Conservation (phyloP, 2,113 vertebrate species). For the Ammospiza nelsoni region DNA sequence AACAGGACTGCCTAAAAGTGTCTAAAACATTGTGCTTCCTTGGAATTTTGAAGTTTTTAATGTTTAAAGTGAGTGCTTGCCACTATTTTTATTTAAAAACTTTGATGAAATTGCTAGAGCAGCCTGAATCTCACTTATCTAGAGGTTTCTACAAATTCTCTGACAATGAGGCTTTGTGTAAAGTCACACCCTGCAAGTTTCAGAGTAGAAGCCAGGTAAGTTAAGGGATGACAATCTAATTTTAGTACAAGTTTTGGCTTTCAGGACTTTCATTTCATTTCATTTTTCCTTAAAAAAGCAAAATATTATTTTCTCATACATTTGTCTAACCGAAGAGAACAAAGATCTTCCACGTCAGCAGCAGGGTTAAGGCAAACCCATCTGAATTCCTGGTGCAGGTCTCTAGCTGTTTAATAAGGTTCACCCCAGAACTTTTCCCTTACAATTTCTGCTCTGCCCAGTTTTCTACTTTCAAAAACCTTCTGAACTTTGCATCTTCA, state of each 20-base stretch:
- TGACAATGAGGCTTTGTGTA: background rate
- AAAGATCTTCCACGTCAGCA: background rate
- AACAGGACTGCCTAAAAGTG: background rate
- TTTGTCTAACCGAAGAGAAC: background rate
- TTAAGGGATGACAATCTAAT: background rate
- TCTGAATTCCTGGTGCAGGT: background rate
- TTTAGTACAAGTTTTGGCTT: background rate
- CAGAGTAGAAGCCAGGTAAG: background rate
- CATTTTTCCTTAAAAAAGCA: background rate
- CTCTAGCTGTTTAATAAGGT: background rate
- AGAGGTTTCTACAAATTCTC: background rate
- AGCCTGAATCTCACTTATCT: background rate
- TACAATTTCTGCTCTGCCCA: background rate
- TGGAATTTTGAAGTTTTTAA: background rate
- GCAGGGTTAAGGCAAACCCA: background rate
- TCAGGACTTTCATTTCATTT: background rate
- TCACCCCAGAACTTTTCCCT: background rate
- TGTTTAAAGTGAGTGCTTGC: background rate
- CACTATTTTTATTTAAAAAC: background rate
- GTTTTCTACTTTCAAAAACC: background rate
- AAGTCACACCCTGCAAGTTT: background rate
- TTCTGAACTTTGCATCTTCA: background rate
- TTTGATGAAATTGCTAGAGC: background rate
- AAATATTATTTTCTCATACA: background rate
- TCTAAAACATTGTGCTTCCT: background rate